Conservation (phyloP, 64 coral and sea anemone species). For the Astreopora myriophthalma region DNA sequence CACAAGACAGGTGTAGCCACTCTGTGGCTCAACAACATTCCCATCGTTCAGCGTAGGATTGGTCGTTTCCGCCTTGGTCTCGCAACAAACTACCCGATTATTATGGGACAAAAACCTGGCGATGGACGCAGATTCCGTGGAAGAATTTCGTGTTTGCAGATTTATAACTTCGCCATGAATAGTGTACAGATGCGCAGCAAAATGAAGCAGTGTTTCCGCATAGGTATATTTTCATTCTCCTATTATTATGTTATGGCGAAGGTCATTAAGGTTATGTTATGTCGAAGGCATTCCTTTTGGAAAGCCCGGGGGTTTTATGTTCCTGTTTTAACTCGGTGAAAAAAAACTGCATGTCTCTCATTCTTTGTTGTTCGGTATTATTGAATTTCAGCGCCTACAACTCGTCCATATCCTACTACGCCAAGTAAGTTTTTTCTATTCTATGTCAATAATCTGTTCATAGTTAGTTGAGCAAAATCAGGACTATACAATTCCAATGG, state of each 20-base stretch:
- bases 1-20: conserved; percentile 37
- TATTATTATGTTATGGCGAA: too few species aligned
- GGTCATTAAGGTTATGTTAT: too few species aligned
- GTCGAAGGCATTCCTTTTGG: too few species aligned
- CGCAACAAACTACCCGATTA: conserved; percentile 53
- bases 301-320: too few species aligned
- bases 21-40: conserved; percentile 22
- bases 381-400: not conserved
- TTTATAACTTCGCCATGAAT: conserved; percentile 64
- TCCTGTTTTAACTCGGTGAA: not conserved
- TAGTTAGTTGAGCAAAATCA: too few species aligned
- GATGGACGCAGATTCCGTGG: conserved; percentile 54
- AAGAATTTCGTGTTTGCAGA: conserved; percentile 74
- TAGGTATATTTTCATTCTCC: not conserved
- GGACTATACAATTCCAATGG: too few species aligned
- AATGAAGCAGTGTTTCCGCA: conserved; percentile 32
- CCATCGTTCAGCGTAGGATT: conserved; percentile 17
- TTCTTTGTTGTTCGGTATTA: not conserved
- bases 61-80: conserved; percentile 47
- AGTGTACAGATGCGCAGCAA: conserved; percentile 39
- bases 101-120: conserved; percentile 53
- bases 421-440: not conserved
- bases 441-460: too few species aligned
- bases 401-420: not conserved
- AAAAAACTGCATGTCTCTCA: not conserved